Conservation (phyloP, 2,888 invertebrate species). For the Nipponacmea schrenckii region DNA sequence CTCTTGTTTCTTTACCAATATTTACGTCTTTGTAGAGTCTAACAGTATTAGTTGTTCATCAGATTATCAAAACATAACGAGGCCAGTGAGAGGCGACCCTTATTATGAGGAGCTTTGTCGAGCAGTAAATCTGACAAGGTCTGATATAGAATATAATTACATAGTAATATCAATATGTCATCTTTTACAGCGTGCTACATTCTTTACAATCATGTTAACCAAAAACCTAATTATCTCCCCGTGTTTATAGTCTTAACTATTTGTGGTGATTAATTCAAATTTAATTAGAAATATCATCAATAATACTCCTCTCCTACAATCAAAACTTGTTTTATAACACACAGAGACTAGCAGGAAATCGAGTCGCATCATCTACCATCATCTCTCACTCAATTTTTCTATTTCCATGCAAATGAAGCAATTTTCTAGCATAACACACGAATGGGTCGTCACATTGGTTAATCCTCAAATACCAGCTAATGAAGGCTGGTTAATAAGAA, state of each 20-base stretch:
- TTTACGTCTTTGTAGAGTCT: too few species aligned
- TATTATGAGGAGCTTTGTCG: constrained; percentile 26
- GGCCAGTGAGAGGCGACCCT: constrained; percentile 16
- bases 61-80: constrained; percentile 16
- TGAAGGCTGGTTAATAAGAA: constrained; percentile 1
- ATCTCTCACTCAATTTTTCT: constrained; percentile 21
- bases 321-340: constrained; percentile 5
- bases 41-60: too few species aligned
- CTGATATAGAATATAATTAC: too few species aligned
- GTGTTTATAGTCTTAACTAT: constrained; percentile 40
- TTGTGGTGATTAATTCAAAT: constrained; percentile 58
- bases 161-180: constrained; percentile 30
- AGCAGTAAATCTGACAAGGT: constrained; percentile 30
- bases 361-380: constrained; percentile 8
- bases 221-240: constrained; percentile 41
- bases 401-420: constrained; percentile 23
- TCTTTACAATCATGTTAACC: constrained; percentile 33
- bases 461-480: constrained; percentile 4
- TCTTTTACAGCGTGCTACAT: constrained; percentile 25
- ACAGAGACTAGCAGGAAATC: constrained; percentile 12
- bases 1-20: too few species aligned
- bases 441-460: constrained; percentile 7
- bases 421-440: constrained; percentile 13
- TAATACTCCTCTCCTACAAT: constrained; percentile 14
- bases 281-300: constrained; percentile 49